phyloP scores from a whole-genome alignment of 2,888 invertebrate species.

The Ophion slaviceki region DNA sequence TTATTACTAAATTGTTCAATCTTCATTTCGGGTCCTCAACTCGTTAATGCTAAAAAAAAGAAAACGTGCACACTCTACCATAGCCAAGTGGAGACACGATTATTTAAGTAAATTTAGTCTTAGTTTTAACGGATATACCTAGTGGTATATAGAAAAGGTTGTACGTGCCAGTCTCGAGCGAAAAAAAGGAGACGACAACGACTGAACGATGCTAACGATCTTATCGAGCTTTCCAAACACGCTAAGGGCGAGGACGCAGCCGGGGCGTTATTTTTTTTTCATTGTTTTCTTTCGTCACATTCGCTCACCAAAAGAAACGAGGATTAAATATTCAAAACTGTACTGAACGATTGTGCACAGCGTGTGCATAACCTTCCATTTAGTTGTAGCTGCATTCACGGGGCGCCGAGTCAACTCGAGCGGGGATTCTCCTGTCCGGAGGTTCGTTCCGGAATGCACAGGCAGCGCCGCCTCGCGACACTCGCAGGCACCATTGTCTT shows the following conservation, averaged over 20 bases:
- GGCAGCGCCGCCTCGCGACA: background rate
- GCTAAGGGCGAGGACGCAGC: conserved; percentile 39
- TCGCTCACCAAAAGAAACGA: conserved; percentile 13
- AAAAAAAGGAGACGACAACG: conserved; percentile 57
- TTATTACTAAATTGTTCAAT: conserved; percentile 56
- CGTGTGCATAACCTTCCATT: conserved; percentile 45
- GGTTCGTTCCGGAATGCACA: conserved; percentile 3
- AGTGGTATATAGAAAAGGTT: conserved; percentile 71
- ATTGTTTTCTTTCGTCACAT: conserved; percentile 32
- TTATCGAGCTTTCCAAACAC: conserved; percentile 44
- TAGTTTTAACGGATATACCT: conserved; percentile 60
- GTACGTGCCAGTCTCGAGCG: conserved; percentile 78
- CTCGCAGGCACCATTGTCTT: background rate
- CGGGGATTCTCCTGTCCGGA: background rate
- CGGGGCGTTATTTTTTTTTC: conserved; percentile 65
- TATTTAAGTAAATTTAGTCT: conserved; percentile 66
- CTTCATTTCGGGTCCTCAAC: conserved; percentile 56
- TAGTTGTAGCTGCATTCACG: conserved; percentile 20
- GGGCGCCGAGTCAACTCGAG: background rate
- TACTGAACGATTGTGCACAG: conserved; percentile 29
- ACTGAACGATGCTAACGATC: conserved; percentile 39
- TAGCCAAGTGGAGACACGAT: conserved; percentile 4
- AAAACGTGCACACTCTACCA: background rate
- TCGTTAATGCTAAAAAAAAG: conserved; percentile 32
- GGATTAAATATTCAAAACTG: conserved; percentile 38